A percentile compares a stretch with the other conserved stretches of the same genome.
These are phyloP conservation scores for human (Homo sapiens) DNA, from an alignment of 2,113 vertebrate genomes.

Conservation along the genomic window GRCh38 chr4:153987501-153988000, in stretches of 20 bases:
- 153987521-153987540: not conserved
- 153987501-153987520: not conserved
- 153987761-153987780: not conserved
- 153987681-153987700: not conserved
- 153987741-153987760: not conserved
- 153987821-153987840: not conserved
- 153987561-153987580: not conserved
- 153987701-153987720: not conserved
- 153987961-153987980: not conserved
- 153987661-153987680: not conserved
- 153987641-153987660: not conserved
- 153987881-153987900: not conserved
- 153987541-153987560: not conserved
- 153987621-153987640: not conserved
- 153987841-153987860: not conserved
- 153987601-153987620: slow-evolving; percentile 2
- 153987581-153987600: not conserved
- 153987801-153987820: not conserved
- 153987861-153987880: not conserved
- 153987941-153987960: not conserved
- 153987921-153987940: not conserved
- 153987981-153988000: not conserved
- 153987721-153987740: not conserved
- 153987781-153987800: not conserved
- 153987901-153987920: not conserved